Conservation (phyloP, 2,797 vertebrate species). For the Neosalanx taihuensis region DNA sequence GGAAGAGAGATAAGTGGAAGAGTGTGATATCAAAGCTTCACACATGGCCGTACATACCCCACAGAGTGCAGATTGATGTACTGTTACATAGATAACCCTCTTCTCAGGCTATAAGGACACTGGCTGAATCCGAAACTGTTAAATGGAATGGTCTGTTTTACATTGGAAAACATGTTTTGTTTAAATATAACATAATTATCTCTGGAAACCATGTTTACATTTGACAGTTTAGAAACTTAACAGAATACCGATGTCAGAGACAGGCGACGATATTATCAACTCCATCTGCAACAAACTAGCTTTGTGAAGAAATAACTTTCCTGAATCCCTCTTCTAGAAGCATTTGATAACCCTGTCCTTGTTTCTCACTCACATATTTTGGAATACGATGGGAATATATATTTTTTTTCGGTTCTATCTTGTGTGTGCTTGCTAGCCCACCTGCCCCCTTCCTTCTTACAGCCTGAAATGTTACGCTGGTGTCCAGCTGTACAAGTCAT, state of each 20-base stretch:
- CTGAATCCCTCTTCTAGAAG: background rate
- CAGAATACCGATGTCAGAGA: background rate
- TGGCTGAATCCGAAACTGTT: background rate
- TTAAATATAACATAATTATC: background rate
- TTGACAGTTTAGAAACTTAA: background rate
- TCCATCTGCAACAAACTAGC: background rate
- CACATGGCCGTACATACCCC: no score
- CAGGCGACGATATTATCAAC: background rate
- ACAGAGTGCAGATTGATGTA: no score
- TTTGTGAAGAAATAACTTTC: constrained; percentile 7
- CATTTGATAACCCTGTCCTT: constrained; percentile 21
- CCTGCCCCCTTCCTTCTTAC: constrained; percentile 72
- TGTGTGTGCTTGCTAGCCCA: constrained; percentile 58
- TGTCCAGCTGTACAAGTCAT: constrained; percentile 72
- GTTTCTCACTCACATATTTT: constrained; percentile 30
- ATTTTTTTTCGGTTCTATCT: constrained; percentile 36
- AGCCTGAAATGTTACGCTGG: constrained; percentile 68
- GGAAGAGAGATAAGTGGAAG: constrained; percentile 21
- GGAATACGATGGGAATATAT: constrained; percentile 33
- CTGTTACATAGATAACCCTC: constrained; percentile 1
- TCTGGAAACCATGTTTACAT: background rate
- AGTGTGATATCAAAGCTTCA: constrained; percentile 10
- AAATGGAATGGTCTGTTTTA: background rate
- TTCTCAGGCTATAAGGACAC: background rate
- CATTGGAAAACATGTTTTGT: background rate